Evolutionary conservation across 64 coral and sea anemone genomes (phyloP), one percentile per base, ranked within the genome.

Genomic region (Actinia tenebrosa): DNA sequence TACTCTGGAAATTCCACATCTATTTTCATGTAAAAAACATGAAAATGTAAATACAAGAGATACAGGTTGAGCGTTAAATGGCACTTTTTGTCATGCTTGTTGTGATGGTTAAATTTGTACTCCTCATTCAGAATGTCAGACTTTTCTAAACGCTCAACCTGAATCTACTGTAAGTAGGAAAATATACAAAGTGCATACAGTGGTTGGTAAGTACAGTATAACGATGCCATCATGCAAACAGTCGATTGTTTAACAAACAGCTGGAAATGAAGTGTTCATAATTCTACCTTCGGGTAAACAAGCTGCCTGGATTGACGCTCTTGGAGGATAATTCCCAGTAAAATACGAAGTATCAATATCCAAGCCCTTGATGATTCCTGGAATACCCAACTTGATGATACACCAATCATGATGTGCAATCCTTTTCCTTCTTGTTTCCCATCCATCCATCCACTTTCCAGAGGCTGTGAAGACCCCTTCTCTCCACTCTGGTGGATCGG

Each of bases 391-490:
- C 42, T 91, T 93, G 27, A 98, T 98, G n/a, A 98, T 91, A 42
- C 86, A 91, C 95, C 95, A 98, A 84, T 98, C 95, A 86, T 93
- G 77, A 14, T 89, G 85, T 80, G 91, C 88, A 17, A 89, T 93
- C 63, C 95, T 90, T 45, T 88, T 93, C 10, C 95, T 92, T n/a
- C 91, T 84, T 23, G 95, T 88, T 79, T 98, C 95, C 95, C 95
- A 98, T 22, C 95, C 95, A 93, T 98, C 95, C 94, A 95, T 95
- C 94, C 94, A 95, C 56, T 95, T 95, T 22, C 94, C 94, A 92
- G 62, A 92, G 17, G 77, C 63, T 44, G 94, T 95, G 47, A 95
- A 95, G 25, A 92, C 79, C 69, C 90, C 94, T 89, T 95, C 94
- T 79, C 17, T 80, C 94, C 93, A 95, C 45, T 95, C 94, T 64